Evolutionary conservation across 2,797 vertebrate genomes (phyloP).

Genomic region (Synaphobranchus kaupii): DNA sequence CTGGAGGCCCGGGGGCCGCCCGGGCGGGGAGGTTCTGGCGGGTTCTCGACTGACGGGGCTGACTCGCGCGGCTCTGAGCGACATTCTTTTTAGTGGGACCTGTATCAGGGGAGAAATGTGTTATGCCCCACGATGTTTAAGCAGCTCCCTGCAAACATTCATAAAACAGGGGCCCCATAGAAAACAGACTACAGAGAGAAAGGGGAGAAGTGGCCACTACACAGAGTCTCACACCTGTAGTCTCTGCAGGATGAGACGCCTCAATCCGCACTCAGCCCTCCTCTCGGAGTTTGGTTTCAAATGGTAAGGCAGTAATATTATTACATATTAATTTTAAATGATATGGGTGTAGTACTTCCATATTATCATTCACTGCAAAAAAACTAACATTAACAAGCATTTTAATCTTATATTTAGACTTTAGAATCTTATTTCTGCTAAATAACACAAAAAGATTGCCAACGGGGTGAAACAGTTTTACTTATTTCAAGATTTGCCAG

Average conservation of each 20-base stretch:
- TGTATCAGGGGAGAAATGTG: slow-evolving; percentile 54
- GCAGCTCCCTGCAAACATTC: neutral
- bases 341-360: neutral
- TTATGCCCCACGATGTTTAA: slow-evolving; percentile 17
- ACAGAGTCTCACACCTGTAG: neutral
- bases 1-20: slow-evolving; percentile 89
- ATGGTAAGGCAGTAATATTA: neutral
- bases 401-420: too few species aligned
- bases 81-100: slow-evolving; percentile 84
- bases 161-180: too few species aligned
- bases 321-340: neutral
- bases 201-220: too few species aligned
- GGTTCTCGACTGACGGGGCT: slow-evolving; percentile 62
- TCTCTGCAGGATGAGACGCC: neutral
- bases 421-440: too few species aligned
- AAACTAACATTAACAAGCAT: too few species aligned
- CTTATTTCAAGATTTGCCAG: too few species aligned
- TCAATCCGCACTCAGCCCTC: neutral
- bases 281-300: neutral
- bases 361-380: neutral
- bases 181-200: too few species aligned
- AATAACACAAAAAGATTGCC: too few species aligned
- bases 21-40: slow-evolving; percentile 80
- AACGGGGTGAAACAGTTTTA: too few species aligned
- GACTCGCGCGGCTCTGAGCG: slow-evolving; percentile 62